phyloP scores from a whole-genome alignment of 2,888 invertebrate genomes.

The Parnassius glacialis region DNA sequence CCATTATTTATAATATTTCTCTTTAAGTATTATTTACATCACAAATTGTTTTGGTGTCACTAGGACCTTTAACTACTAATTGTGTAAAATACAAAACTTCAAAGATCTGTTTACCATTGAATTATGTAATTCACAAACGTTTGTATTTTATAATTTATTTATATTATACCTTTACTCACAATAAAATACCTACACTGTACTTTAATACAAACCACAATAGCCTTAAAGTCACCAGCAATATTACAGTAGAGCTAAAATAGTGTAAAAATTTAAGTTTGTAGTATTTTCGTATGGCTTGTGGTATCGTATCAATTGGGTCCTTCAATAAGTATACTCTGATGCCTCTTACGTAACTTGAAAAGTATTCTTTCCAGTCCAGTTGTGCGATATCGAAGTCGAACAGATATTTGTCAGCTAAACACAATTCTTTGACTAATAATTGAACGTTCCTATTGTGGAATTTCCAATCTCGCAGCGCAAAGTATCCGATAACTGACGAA shows the following conservation, averaged over 20 bases:
- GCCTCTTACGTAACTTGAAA: conserved; percentile 85
- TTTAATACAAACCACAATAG: conserved; percentile 41
- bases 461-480: conserved; percentile 86
- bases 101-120: neutral
- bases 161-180: neutral
- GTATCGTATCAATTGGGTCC: conserved; percentile 85
- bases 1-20: no score
- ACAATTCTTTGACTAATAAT: conserved; percentile 75
- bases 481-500: conserved; percentile 86
- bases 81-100: neutral
- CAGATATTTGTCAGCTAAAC: conserved; percentile 77
- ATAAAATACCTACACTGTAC: conserved; percentile 33
- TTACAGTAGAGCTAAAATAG: conserved; percentile 34
- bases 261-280: conserved; percentile 45
- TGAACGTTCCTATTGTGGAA: conserved; percentile 83
- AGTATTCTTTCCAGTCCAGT: conserved; percentile 86
- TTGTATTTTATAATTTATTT: neutral
- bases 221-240: conserved; percentile 38
- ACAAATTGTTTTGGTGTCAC: conserved; percentile 14
- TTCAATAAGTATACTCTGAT: conserved; percentile 87
- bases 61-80: neutral
- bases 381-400: conserved; percentile 85
- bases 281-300: conserved; percentile 76
- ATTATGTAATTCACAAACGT: neutral
- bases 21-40: conserved; percentile 8